Evolutionary conservation across 1,140 invertebrate genomes (phyloP).

Genomic region (Sesamia nonagrioides): DNA sequence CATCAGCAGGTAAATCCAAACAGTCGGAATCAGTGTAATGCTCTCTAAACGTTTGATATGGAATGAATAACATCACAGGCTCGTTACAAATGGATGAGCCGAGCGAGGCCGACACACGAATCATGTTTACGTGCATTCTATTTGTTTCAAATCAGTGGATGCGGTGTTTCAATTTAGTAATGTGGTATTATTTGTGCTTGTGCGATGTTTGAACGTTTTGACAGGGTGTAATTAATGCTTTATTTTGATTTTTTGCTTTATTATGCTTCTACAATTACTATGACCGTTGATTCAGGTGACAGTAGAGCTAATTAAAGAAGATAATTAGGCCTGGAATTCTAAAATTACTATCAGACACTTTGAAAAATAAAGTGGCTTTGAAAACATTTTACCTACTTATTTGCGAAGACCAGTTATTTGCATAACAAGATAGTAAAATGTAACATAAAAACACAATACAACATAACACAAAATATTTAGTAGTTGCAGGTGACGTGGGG

Average conservation of each 20-base stretch:
- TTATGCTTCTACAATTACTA: too few relatives aligned
- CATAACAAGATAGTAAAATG: background rate
- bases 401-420: too few relatives aligned
- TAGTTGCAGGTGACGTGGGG: constrained; percentile 49
- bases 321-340: too few relatives aligned
- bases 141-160: constrained; percentile 63
- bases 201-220: constrained; percentile 2
- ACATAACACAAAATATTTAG: constrained; percentile 16
- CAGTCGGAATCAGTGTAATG: constrained; percentile 73
- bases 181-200: constrained; percentile 35
- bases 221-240: background rate
- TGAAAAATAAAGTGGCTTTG: too few relatives aligned
- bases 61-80: constrained; percentile 83
- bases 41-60: constrained; percentile 84
- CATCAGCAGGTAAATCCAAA: constrained; percentile 65
- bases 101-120: constrained; percentile 53
- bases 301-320: too few relatives aligned
- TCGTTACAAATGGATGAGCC: constrained; percentile 78
- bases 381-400: too few relatives aligned
- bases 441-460: background rate
- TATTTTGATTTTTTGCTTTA: background rate
- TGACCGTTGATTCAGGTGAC: too few relatives aligned
- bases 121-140: constrained; percentile 44
- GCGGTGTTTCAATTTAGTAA: constrained; percentile 59
- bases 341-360: too few relatives aligned